phyloP scores from a whole-genome alignment of 2,113 vertebrate species.

The Conger conger region DNA sequence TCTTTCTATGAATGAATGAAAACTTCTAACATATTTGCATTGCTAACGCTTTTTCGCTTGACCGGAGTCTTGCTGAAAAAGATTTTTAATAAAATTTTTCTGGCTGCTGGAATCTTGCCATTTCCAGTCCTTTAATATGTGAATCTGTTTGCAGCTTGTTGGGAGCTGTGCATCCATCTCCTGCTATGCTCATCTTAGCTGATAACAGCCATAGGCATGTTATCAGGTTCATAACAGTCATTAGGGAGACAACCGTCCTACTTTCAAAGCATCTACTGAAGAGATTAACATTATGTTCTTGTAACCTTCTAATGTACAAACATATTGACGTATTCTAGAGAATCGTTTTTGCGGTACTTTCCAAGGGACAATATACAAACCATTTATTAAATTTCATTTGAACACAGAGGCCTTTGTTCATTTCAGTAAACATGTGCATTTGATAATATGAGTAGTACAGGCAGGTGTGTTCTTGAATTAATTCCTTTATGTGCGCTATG shows the following conservation, averaged over 20 bases:
- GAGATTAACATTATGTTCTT: neutral
- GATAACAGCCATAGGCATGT: constrained; percentile 16
- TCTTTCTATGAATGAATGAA: neutral
- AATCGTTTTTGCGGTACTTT: constrained; percentile 4
- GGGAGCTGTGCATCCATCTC: neutral
- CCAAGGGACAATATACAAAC: neutral
- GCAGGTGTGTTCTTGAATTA: constrained; percentile 17
- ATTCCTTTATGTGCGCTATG: constrained; percentile 13
- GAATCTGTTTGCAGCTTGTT: constrained; percentile 5
- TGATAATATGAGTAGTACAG: constrained; percentile 5
- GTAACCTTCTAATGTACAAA: constrained; percentile 2
- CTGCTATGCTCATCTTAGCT: neutral
- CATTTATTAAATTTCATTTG: constrained; percentile 4
- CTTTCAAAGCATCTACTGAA: constrained; percentile 6
- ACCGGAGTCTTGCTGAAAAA: constrained; percentile 3
- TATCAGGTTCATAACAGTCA: neutral
- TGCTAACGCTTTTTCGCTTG: neutral
- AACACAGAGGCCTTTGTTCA: neutral
- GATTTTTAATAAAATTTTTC: constrained; percentile 10
- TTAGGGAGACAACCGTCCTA: neutral
- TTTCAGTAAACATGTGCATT: neutral
- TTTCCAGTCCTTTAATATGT: neutral
- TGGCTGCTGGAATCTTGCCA: constrained; percentile 13
- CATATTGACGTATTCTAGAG: constrained; percentile 12
- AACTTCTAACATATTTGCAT: neutral